Evolutionary conservation across 2,888 invertebrate species (phyloP).

Genomic region (Carcina quercana): DNA sequence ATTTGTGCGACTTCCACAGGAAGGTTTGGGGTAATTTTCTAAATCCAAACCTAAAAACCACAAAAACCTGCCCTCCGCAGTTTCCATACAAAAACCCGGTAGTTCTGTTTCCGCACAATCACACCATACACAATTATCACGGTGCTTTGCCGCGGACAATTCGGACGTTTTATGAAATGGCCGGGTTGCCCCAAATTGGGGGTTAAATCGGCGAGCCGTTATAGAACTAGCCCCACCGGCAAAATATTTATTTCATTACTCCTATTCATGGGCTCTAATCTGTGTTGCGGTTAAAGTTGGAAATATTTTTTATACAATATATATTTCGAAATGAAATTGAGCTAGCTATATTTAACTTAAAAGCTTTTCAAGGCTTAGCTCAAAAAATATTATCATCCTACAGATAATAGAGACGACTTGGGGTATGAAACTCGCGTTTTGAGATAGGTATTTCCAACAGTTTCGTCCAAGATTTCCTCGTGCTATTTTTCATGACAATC

Average conservation of each 20-base stretch:
- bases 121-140: slow-evolving; percentile 41
- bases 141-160: slow-evolving; percentile 59
- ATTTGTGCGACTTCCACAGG: too few species aligned
- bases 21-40: too few species aligned
- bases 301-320: too few species aligned
- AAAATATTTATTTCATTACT: slow-evolving; percentile 75
- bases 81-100: slow-evolving; percentile 29
- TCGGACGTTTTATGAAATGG: slow-evolving; percentile 56
- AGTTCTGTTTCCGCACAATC: slow-evolving; percentile 60
- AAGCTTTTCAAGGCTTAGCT: too few species aligned
- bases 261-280: slow-evolving; percentile 70
- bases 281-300: slow-evolving; percentile 40
- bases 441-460: too few species aligned
- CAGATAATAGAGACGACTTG: too few species aligned
- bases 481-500: too few species aligned
- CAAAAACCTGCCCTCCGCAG: slow-evolving; percentile 1
- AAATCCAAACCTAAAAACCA: slow-evolving; percentile 6
- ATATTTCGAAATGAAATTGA: too few species aligned
- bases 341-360: too few species aligned
- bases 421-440: too few species aligned
- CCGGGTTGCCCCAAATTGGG: slow-evolving; percentile 52
- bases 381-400: too few species aligned
- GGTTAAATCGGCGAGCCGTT: slow-evolving; percentile 59
- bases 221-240: slow-evolving; percentile 65
- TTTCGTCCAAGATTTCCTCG: too few species aligned